These are phyloP conservation scores for Antitype chi DNA, from an alignment of 2,888 invertebrate genomes.

Conservation along the genomic window DNA sequence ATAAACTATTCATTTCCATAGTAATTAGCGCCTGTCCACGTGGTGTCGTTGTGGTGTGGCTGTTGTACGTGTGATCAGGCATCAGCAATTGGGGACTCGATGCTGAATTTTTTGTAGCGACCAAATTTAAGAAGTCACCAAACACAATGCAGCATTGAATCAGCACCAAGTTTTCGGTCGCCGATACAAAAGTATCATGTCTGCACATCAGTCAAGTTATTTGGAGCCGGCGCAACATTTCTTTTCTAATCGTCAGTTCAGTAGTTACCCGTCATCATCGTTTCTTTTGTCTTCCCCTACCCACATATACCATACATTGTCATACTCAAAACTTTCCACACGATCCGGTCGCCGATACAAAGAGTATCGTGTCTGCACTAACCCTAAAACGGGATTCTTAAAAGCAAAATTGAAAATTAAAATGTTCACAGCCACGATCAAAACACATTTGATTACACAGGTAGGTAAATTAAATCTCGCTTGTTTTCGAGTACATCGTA, in stretches of 20 bases:
- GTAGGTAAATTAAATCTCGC: constrained; percentile 83
- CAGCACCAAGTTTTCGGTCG: not conserved
- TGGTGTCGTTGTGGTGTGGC: not conserved
- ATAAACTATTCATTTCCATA: not conserved
- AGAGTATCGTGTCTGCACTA: not conserved
- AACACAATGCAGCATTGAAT: not conserved
- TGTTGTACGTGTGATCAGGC: not conserved
- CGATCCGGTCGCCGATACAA: not conserved
- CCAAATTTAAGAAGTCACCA: not conserved
- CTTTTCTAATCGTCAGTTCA: not conserved
- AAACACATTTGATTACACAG: constrained; percentile 70
- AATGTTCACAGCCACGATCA: constrained; percentile 50
- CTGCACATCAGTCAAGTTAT: not conserved
- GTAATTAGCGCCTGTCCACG: not conserved
- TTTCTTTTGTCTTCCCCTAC: not conserved
- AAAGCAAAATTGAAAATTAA: constrained; percentile 51
- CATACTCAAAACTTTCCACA: not conserved
- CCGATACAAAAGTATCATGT: not conserved
- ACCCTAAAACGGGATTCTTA: constrained; percentile 13
- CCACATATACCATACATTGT: not conserved
- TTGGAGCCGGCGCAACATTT: too few species aligned
- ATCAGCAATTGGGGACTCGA: not conserved
- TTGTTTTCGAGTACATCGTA: constrained; percentile 82
- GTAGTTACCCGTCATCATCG: too few species aligned
- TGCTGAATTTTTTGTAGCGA: not conserved